Evolutionary conservation across 2,797 vertebrate genomes (phyloP).

Genomic region (Gallinago solitaria): DNA sequence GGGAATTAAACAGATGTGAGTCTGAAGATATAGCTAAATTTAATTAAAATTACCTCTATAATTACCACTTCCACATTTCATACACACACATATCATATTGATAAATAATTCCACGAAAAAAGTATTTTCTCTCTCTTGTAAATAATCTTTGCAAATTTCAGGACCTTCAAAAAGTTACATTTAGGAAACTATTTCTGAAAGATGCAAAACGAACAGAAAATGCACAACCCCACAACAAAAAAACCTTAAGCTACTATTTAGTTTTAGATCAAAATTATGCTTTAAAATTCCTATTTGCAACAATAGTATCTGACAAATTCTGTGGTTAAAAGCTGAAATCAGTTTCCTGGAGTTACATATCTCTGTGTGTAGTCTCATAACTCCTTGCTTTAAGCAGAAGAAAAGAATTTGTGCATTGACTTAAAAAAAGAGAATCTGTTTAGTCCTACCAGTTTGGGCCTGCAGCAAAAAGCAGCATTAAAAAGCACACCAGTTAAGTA

Average conservation of each 20-base stretch:
- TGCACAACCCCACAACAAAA: neutral
- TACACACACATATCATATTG: neutral
- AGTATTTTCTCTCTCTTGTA: neutral
- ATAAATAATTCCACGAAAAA: neutral
- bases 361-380: neutral
- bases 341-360: neutral
- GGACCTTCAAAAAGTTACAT: neutral
- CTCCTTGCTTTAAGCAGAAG: neutral
- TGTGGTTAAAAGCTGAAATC: neutral
- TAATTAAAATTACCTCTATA: conserved; percentile 27
- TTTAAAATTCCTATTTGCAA: neutral
- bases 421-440: neutral
- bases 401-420: neutral
- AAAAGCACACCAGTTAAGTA: neutral
- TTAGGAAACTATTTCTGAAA: neutral
- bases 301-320: neutral
- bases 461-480: neutral
- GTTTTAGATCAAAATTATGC: neutral
- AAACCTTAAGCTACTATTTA: neutral
- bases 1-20: neutral
- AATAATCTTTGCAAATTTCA: neutral
- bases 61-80: neutral
- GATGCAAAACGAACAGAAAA: neutral
- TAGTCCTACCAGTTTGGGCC: neutral
- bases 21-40: neutral